These are phyloP conservation scores for Drosophila equinoxialis DNA, from an alignment of 1,140 invertebrate species.

Conservation along the genomic window DNA sequence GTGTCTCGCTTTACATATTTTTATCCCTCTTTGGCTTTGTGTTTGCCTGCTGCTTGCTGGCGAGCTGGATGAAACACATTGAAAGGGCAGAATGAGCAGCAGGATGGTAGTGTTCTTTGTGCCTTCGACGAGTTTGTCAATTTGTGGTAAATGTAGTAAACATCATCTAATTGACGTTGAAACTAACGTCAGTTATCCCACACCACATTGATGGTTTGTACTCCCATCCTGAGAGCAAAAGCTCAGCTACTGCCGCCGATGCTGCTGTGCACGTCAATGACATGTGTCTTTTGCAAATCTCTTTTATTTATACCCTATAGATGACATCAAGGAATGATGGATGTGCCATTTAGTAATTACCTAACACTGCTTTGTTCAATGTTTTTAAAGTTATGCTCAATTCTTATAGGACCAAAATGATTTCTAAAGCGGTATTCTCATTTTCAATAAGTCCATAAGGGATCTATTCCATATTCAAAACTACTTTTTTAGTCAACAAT, in stretches of 20 bases:
- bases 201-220: constrained; percentile 28
- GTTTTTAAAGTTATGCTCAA: no score
- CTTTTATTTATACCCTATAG: constrained; percentile 7
- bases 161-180: constrained; percentile 78
- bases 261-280: constrained; percentile 32
- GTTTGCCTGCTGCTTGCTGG: neutral
- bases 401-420: no score
- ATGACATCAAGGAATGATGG: neutral
- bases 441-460: no score
- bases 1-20: constrained; percentile 48
- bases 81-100: neutral
- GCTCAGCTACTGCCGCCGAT: neutral
- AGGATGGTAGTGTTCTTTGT: constrained; percentile 39
- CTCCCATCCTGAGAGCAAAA: neutral
- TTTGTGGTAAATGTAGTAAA: constrained; percentile 76
- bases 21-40: constrained; percentile 32
- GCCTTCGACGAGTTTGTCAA: constrained; percentile 67
- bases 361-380: neutral
- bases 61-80: constrained; percentile 12
- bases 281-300: constrained; percentile 47
- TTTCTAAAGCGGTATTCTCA: neutral
- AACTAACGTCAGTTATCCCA: constrained; percentile 47
- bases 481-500: no score
- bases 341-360: neutral
- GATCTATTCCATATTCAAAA: no score